These are phyloP conservation scores for Cotesia glomerata DNA, from an alignment of 1,140 invertebrate genomes.

Conservation along the genomic window DNA sequence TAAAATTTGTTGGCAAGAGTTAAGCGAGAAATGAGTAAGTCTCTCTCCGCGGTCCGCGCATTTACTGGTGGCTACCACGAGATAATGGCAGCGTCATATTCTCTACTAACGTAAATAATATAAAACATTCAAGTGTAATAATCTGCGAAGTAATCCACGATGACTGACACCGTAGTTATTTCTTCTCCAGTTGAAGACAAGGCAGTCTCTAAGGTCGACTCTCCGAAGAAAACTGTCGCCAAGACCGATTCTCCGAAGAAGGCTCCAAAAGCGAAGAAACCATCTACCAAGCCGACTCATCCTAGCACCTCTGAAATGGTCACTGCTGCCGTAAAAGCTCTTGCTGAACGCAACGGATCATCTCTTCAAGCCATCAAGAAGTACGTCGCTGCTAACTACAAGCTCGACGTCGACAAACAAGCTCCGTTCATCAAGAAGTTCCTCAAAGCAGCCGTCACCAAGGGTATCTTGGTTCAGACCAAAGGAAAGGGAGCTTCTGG, in stretches of 20 bases:
- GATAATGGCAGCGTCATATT: too few species aligned
- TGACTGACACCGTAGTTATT: not conserved
- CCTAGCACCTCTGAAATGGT: slow-evolving; percentile 66
- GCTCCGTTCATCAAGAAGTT: slow-evolving; percentile 69
- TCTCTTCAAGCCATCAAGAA: slow-evolving; percentile 71
- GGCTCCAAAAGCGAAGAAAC: slow-evolving; percentile 47
- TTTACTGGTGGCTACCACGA: too few species aligned
- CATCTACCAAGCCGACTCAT: slow-evolving; percentile 47
- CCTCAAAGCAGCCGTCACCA: slow-evolving; percentile 65
- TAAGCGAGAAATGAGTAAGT: too few species aligned
- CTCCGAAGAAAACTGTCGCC: slow-evolving; percentile 17
- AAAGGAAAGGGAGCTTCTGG: slow-evolving; percentile 47
- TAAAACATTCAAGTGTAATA: too few species aligned
- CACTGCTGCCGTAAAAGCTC: slow-evolving; percentile 65
- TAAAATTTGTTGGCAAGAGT: too few species aligned
- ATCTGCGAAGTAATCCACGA: not conserved
- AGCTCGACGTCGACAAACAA: slow-evolving; percentile 66
- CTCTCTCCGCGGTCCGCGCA: too few species aligned
- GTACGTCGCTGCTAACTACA: slow-evolving; percentile 67
- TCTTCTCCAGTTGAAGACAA: not conserved
- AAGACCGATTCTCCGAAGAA: not conserved
- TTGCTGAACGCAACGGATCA: slow-evolving; percentile 69
- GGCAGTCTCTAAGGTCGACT: slow-evolving; percentile 2
- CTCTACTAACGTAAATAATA: too few species aligned
- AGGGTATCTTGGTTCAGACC: slow-evolving; percentile 66